A percentile compares a stretch with the other conserved stretches of the same genome.
These are phyloP conservation scores for Chelonus insularis DNA, from an alignment of 1,140 invertebrate genomes.

Conservation along the genomic window DNA sequence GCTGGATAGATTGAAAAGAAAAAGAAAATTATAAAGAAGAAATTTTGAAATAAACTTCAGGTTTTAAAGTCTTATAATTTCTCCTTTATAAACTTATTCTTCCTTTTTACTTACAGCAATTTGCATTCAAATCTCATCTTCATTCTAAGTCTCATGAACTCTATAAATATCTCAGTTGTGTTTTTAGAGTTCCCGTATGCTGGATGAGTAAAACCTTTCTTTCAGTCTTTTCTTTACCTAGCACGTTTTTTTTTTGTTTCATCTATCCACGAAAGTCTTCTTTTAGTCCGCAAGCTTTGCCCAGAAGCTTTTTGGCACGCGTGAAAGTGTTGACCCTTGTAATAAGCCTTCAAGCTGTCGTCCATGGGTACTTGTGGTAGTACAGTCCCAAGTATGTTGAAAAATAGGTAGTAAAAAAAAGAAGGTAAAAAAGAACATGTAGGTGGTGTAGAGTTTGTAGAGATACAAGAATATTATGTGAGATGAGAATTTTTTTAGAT, in stretches of 20 bases:
- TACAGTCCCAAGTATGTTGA: too few relatives aligned
- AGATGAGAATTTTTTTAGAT: too few relatives aligned
- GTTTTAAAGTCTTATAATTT: too few relatives aligned
- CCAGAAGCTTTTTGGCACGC: neutral
- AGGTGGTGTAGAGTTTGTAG: too few relatives aligned
- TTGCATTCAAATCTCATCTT: constrained; percentile 7
- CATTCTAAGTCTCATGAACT: neutral
- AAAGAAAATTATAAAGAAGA: too few relatives aligned
- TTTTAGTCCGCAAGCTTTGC: neutral
- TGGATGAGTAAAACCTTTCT: constrained; percentile 9
- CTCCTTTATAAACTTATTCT: constrained; percentile 6
- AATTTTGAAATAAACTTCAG: too few relatives aligned
- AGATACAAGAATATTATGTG: too few relatives aligned
- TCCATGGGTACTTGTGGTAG: too few relatives aligned
- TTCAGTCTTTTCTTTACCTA: neutral
- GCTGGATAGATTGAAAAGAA: too few relatives aligned
- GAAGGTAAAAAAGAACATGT: too few relatives aligned
- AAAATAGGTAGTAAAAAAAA: too few relatives aligned
- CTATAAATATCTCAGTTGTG: constrained; percentile 3
- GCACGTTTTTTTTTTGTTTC: neutral
- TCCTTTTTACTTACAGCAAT: neutral
- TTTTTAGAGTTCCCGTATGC: constrained; percentile 12
- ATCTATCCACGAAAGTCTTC: neutral
- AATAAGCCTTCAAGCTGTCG: neutral
- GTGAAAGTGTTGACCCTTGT: neutral